These are phyloP conservation scores for Ypsolopha sequella DNA, from an alignment of 2,888 invertebrate genomes.

Conservation along the genomic window DNA sequence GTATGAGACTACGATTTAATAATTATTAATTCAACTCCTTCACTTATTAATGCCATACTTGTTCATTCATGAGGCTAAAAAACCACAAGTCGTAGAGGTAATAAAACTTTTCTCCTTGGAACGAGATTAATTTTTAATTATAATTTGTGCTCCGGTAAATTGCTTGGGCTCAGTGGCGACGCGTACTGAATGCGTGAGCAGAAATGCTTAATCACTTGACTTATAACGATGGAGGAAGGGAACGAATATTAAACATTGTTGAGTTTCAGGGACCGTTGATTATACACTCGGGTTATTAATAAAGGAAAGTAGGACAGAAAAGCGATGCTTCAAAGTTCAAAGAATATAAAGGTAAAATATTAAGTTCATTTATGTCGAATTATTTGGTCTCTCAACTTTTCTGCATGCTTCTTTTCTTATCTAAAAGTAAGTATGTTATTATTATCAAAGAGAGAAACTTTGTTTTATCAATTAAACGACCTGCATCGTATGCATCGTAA, in stretches of 20 bases:
- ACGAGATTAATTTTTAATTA: constrained; percentile 62
- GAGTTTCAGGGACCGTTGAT: constrained; percentile 41
- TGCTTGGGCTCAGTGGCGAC: constrained; percentile 33
- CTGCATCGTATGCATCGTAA: too few species aligned
- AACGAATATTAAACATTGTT: constrained; percentile 50
- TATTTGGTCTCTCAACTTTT: not conserved
- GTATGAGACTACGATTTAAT: not conserved
- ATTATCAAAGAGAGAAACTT: too few species aligned
- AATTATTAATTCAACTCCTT: not conserved
- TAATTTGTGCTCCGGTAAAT: constrained; percentile 48
- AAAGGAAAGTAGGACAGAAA: not conserved
- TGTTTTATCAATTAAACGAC: too few species aligned
- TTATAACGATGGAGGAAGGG: constrained; percentile 43
- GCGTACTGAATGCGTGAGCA: constrained; percentile 46
- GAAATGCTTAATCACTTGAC: constrained; percentile 56
- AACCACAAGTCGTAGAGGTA: constrained; percentile 26
- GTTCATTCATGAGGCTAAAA: constrained; percentile 13
- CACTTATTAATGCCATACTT: constrained; percentile 1
- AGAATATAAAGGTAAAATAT: not conserved
- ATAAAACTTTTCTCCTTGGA: constrained; percentile 31
- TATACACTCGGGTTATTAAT: constrained; percentile 2
- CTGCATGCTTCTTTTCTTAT: not conserved
- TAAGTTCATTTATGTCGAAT: not conserved
- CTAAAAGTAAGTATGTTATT: too few species aligned
- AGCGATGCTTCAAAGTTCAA: not conserved